Conservation (phyloP, 2,797 vertebrate species). For the Poeciliopsis presidionis region DNA sequence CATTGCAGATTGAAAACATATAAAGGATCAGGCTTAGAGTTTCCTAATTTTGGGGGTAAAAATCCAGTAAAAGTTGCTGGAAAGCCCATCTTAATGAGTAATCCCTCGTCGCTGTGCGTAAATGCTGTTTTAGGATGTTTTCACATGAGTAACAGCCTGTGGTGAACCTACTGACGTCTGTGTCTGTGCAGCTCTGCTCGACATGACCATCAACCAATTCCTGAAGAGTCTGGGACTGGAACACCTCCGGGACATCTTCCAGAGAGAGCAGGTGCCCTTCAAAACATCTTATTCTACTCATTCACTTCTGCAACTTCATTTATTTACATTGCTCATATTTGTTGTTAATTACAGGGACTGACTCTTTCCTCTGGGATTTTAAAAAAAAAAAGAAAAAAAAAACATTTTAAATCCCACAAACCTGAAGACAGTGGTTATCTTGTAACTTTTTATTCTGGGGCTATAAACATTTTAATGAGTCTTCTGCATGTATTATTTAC, state of each 20-base stretch:
- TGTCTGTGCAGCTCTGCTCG: slow-evolving; percentile 77
- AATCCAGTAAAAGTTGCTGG: neutral
- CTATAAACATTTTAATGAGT: slow-evolving; percentile 11
- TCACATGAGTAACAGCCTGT: neutral
- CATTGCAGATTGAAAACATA: neutral
- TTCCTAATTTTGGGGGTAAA: neutral
- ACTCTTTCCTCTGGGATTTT: neutral
- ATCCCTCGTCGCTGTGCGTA: neutral
- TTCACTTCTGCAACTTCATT: neutral
- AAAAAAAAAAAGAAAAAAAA: too few species aligned
- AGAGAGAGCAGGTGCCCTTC: slow-evolving; percentile 90
- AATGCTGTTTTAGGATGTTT: neutral
- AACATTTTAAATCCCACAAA: neutral
- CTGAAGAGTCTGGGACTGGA: slow-evolving; percentile 96
- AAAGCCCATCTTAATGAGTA: neutral
- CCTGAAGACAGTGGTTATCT: slow-evolving; percentile 1
- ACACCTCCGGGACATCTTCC: slow-evolving; percentile 95
- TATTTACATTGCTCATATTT: neutral
- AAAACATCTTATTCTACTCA: neutral
- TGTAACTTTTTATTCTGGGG: slow-evolving; percentile 5
- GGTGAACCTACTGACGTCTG: slow-evolving; percentile 1
- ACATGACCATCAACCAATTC: slow-evolving; percentile 99
- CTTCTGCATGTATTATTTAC: slow-evolving; percentile 12
- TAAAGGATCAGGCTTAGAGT: neutral
- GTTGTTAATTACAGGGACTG: neutral